Evolutionary conservation across 2,113 vertebrate genomes (phyloP).

Genomic region (Fregetta grallaria): DNA sequence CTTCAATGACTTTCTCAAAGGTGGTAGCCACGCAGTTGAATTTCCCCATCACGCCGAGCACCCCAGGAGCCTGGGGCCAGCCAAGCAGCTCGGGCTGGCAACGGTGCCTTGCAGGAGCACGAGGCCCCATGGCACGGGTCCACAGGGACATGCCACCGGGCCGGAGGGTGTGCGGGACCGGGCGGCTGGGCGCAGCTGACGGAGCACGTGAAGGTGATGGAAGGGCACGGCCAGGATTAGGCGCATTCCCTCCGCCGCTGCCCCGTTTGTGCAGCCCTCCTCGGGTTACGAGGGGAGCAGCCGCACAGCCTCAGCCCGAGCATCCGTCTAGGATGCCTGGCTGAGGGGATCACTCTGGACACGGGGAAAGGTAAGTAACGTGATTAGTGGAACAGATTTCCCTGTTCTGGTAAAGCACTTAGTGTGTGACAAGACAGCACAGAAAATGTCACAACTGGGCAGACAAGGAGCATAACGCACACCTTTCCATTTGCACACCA

Average conservation of each 20-base stretch:
- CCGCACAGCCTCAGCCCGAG: not conserved
- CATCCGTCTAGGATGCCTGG: not conserved
- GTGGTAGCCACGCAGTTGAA: not conserved
- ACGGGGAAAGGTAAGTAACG: not conserved
- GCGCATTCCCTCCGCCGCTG: not conserved
- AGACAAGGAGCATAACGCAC: not conserved
- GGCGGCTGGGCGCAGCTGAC: not conserved
- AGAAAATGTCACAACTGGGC: not conserved
- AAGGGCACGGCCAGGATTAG: constrained; percentile 36
- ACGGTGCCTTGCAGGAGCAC: not conserved
- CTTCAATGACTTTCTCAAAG: not conserved
- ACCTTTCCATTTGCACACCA: not conserved
- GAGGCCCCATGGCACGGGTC: not conserved
- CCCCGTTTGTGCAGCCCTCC: not conserved
- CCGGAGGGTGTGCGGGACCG: not conserved
- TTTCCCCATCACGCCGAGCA: not conserved
- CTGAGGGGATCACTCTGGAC: not conserved
- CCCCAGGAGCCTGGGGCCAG: not conserved
- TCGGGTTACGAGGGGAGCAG: not conserved
- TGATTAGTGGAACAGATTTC: not conserved
- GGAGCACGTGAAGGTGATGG: constrained; percentile 24
- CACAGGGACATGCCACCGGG: not conserved
- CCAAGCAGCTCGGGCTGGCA: not conserved
- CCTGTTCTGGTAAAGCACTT: not conserved
- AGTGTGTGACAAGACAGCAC: accelerated